A percentile compares a stretch with the other conserved stretches of the same genome.
These are phyloP conservation scores for Antigone vipio DNA, from an alignment of 2,113 vertebrate species.

Conservation along the genomic window DNA sequence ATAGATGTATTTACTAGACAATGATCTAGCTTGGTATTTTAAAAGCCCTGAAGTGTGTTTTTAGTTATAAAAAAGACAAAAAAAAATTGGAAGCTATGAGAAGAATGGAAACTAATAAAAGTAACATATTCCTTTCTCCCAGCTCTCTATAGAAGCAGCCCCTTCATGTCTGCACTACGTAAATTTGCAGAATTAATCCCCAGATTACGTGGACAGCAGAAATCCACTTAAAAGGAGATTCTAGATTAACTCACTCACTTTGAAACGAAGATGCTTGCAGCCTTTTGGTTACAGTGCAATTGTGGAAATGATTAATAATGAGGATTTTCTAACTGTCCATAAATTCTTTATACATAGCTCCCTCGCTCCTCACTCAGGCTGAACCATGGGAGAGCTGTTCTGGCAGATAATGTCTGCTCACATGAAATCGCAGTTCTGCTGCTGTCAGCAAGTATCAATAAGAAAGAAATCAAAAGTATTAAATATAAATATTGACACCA, in stretches of 20 bases:
- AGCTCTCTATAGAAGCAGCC: not conserved
- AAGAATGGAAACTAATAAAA: not conserved
- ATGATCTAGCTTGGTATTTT: not conserved
- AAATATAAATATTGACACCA: not conserved
- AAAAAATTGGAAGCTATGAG: not conserved
- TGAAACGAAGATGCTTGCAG: not conserved
- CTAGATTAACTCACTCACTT: not conserved
- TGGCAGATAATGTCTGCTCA: not conserved
- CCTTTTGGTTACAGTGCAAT: not conserved
- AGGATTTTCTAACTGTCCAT: not conserved
- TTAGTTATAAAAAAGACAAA: not conserved
- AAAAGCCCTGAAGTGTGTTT: not conserved
- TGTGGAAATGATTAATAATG: not conserved
- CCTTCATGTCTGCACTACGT: not conserved
- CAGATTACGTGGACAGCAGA: not conserved
- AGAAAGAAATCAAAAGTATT: not conserved
- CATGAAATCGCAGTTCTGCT: not conserved
- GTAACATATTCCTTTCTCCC: not conserved
- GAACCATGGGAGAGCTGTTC: not conserved
- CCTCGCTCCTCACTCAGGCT: not conserved
- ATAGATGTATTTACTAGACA: rapidly evolving
- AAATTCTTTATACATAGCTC: not conserved
- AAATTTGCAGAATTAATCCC: not conserved
- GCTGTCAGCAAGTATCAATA: not conserved
- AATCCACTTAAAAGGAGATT: slow-evolving; percentile 20